Base-by-base conservation (phyloP, 2,113 vertebrate species). In the Erythrolamprus reginae region DNA sequence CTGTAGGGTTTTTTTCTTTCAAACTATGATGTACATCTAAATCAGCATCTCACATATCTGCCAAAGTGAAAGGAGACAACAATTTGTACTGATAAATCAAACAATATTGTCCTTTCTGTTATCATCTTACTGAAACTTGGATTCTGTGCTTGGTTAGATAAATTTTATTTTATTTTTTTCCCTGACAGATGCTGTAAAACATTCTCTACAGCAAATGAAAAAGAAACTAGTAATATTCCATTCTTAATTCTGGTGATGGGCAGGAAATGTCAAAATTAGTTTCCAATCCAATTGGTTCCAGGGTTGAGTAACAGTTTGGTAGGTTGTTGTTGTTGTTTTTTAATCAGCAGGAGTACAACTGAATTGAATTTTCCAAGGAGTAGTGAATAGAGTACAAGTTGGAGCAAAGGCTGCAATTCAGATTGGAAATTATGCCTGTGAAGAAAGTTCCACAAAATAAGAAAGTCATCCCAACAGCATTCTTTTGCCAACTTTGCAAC, bases 401-500 rank as follows among this genome's bases (percentile, higher is more conserved):
- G 88, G 58, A 96, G 55, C 91, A 94, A 94, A 92, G 55, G 94
- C 92, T 50, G 33, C 3, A 90, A 61, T 92, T 89, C 93, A 96
- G 65, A 87, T 87, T 89, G 93, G 91, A 91, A 96, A 96, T 92
- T 6, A 92, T 91, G 91, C 55, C 89, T 94, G 96, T 95, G 94
- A 96, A 96, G 94, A 70, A 94, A 94, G 95, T 94, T 95, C 94
- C 92, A 48, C 90, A 85, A 91, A 94, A 88, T 93, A 96, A 92
- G 93, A 95, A 95, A 95, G 86, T 93, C 94, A 95, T 92, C 95
- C 90, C 91, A 89, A 92, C 5, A 92, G 23, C 24, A 92, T 50
- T 87, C 0, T 5, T 83, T 94, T 96, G 93, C 95, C 94, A 96
- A 51, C 89, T 94, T 47, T 84, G 92, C 93, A 95, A 95, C 93